Evolutionary conservation across 2,888 invertebrate genomes (phyloP).

Genomic region (Drosophila pegasa): DNA sequence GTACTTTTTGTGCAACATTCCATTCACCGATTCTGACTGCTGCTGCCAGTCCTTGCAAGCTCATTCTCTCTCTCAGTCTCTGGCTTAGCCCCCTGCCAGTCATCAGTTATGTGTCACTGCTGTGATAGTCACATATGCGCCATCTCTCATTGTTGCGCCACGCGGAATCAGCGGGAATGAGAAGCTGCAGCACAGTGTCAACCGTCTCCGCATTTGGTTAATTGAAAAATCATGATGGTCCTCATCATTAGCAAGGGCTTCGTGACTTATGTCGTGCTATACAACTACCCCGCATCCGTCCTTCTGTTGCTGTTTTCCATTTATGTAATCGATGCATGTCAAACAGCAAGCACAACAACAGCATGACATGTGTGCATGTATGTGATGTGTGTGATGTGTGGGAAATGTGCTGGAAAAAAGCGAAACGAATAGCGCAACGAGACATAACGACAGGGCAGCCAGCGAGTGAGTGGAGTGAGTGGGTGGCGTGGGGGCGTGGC

Average conservation of each 20-base stretch:
- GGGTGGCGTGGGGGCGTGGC: background rate
- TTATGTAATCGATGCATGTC: constrained; percentile 80
- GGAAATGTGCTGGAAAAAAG: constrained; percentile 52
- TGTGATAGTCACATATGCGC: constrained; percentile 39
- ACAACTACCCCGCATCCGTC: constrained; percentile 15
- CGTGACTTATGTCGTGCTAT: constrained; percentile 69
- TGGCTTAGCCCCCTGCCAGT: background rate
- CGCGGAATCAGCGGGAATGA: constrained; percentile 23
- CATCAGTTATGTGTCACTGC: constrained; percentile 27
- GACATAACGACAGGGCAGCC: constrained; percentile 18
- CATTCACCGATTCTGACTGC: background rate
- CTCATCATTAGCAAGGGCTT: constrained; percentile 77
- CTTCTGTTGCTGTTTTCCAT: constrained; percentile 29
- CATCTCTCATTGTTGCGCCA: constrained; percentile 18
- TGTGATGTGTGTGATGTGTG: constrained; percentile 14
- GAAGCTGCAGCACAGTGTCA: constrained; percentile 12
- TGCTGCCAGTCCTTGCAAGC: background rate
- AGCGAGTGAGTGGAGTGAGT: background rate
- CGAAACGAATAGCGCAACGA: constrained; percentile 49
- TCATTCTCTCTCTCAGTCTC: background rate
- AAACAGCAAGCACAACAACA: constrained; percentile 65
- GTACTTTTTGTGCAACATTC: background rate
- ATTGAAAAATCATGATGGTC: constrained; percentile 76
- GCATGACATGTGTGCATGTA: constrained; percentile 40
- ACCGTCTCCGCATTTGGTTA: constrained; percentile 68